These are phyloP conservation scores for Heliconius cydno DNA, from an alignment of 2,888 invertebrate species.

Conservation along the genomic window DNA sequence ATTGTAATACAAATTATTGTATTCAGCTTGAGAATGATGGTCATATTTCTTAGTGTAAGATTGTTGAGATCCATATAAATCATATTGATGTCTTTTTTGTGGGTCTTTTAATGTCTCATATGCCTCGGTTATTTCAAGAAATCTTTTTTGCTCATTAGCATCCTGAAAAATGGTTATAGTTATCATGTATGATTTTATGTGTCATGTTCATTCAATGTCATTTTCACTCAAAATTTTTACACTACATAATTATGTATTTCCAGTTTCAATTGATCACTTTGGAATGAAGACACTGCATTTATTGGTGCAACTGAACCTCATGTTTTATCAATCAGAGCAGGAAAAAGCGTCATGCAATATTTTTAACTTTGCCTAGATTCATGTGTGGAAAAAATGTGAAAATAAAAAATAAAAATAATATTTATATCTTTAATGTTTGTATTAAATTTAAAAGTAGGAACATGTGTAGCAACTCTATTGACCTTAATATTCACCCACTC, in stretches of 20 bases:
- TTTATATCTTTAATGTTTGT: not conserved
- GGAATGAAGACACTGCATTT: too few relatives aligned
- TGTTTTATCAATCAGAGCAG: too few relatives aligned
- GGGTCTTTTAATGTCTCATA: constrained; percentile 95
- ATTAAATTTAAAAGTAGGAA: not conserved
- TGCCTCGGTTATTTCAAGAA: constrained; percentile 90
- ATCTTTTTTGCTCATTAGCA: constrained; percentile 88
- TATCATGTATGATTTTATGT: not conserved
- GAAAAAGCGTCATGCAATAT: too few relatives aligned
- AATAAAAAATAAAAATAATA: not conserved
- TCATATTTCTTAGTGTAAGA: constrained; percentile 81
- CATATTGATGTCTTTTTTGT: constrained; percentile 90
- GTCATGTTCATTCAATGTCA: not conserved
- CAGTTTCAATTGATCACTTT: too few relatives aligned
- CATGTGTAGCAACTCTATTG: constrained; percentile 11
- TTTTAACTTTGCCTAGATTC: too few relatives aligned
- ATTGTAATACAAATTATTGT: constrained; percentile 93
- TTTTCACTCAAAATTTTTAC: not conserved
- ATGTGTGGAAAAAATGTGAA: too few relatives aligned
- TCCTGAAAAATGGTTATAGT: constrained; percentile 78
- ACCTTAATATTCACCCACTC: constrained; percentile 39
- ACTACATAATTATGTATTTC: too few relatives aligned
- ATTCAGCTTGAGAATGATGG: constrained; percentile 83
- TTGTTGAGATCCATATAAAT: constrained; percentile 88
- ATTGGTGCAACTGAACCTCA: too few relatives aligned